Conservation (phyloP, 2,113 vertebrate species). For the Clarias macrocephalus region DNA sequence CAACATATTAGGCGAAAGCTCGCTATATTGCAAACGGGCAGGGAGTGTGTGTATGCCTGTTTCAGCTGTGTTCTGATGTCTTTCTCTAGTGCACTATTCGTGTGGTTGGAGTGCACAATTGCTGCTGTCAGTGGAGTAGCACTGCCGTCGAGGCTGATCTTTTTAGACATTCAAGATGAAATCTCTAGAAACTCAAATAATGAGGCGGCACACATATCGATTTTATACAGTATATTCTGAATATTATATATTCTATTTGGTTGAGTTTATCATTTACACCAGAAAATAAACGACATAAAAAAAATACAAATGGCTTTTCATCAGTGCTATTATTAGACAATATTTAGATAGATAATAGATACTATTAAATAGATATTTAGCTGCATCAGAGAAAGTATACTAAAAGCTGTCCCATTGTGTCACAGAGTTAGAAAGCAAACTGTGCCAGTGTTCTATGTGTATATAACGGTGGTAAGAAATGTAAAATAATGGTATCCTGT, state of each 20-base stretch:
- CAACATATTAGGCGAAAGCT: background rate
- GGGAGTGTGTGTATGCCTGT: background rate
- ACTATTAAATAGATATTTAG: background rate
- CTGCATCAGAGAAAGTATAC: background rate
- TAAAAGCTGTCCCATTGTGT: background rate
- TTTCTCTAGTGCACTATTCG: background rate
- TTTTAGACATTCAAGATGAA: background rate
- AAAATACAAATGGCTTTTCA: too few species aligned
- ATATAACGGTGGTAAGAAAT: background rate
- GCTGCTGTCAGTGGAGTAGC: background rate
- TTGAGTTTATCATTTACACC: too few species aligned
- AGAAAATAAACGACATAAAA: too few species aligned
- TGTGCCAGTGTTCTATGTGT: background rate
- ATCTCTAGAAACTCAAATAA: slow-evolving; percentile 1
- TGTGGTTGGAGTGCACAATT: background rate
- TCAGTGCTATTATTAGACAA: too few species aligned
- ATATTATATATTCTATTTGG: too few species aligned
- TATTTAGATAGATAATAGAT: too few species aligned
- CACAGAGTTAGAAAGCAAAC: background rate
- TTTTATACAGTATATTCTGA: too few species aligned
- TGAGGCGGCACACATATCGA: too few species aligned
- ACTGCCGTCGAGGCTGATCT: background rate
- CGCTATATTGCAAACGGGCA: background rate
- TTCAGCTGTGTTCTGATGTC: background rate
- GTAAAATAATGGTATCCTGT: background rate